These are phyloP conservation scores for Chaenocephalus aceratus DNA, from an alignment of 2,113 vertebrate genomes.

Conservation along the genomic window DNA sequence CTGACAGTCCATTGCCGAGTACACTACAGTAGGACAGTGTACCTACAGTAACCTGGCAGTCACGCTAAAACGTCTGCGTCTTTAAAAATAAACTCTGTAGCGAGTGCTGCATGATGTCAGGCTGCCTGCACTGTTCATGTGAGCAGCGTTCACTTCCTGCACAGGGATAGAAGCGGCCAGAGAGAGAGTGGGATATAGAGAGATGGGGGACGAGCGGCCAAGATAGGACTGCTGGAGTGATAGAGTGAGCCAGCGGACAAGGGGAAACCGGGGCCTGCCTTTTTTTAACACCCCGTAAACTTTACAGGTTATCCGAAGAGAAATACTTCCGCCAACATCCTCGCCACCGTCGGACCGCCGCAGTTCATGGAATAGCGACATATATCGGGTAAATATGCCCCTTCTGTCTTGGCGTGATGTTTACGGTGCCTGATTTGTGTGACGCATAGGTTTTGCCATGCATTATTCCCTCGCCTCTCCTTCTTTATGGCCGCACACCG, in stretches of 20 bases:
- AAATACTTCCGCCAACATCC: constrained; percentile 48
- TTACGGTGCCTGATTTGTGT: constrained; percentile 66
- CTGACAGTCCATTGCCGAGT: constrained; percentile 17
- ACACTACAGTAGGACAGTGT: constrained; percentile 35
- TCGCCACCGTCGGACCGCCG: constrained; percentile 53
- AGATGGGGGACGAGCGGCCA: constrained; percentile 68
- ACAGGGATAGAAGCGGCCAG: constrained; percentile 77
- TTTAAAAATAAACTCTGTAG: constrained; percentile 83
- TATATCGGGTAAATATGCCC: constrained; percentile 77
- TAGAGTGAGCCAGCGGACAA: constrained; percentile 74
- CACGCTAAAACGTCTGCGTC: constrained; percentile 75
- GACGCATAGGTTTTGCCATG: constrained; percentile 76
- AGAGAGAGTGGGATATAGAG: constrained; percentile 64
- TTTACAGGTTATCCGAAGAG: constrained; percentile 71
- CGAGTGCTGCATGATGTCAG: constrained; percentile 83
- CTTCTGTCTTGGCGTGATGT: constrained; percentile 47
- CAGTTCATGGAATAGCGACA: constrained; percentile 79
- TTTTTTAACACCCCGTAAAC: constrained; percentile 65
- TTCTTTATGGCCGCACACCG: constrained; percentile 19
- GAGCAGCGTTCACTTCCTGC: constrained; percentile 86
- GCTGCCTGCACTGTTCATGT: constrained; percentile 77
- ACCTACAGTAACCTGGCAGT: constrained; percentile 41
- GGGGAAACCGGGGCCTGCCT: constrained; percentile 67
- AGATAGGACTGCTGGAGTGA: constrained; percentile 62
- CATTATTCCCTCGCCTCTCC: constrained; percentile 61